Percentiles rank a stretch among this genome's conserved stretches.
Conservation (phyloP, 2,113 vertebrate genomes). For the Zootoca vivipara region DNA sequence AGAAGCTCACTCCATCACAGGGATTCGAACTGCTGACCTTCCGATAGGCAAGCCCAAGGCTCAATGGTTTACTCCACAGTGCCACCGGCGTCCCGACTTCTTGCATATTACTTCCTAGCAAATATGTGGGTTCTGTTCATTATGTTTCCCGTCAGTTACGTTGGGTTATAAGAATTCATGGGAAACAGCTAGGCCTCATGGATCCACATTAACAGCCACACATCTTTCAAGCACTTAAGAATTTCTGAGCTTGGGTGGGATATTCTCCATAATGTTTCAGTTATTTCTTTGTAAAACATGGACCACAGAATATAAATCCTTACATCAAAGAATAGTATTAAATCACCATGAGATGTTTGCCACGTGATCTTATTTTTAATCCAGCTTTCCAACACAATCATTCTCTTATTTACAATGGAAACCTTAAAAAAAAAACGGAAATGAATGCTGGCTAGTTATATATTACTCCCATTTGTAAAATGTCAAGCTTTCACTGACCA, state of each 20-base stretch:
- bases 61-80: no score
- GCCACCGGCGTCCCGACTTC: no score
- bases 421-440: background rate
- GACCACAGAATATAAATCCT: background rate
- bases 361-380: background rate
- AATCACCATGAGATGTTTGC: background rate
- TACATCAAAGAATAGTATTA: background rate
- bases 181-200: no score
- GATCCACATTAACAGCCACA: no score
- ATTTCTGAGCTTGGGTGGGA: background rate
- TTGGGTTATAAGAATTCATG: no score
- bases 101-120: no score
- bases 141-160: no score
- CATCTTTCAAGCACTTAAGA: no score
- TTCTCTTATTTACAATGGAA: background rate
- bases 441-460: background rate
- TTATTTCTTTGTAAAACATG: background rate
- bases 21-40: no score
- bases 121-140: no score
- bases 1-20: no score
- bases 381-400: background rate
- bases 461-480: slow-evolving; percentile 13
- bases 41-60: no score
- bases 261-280: background rate
- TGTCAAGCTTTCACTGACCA: background rate